Conservation (phyloP, 2,797 vertebrate genomes). For the Pangasius krempfi region DNA sequence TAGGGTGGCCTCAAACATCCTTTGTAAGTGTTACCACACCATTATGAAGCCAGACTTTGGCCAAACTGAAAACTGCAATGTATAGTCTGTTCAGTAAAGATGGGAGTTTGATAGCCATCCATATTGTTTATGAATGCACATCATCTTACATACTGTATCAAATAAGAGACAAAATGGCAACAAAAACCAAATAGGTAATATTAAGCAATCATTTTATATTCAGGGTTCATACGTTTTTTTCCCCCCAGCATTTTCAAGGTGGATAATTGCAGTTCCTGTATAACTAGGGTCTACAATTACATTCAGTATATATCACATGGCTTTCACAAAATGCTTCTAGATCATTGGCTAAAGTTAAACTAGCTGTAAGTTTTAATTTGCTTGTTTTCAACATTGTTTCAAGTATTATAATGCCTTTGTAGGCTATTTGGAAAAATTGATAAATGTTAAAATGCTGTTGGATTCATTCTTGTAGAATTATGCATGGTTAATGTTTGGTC, state of each 20-base stretch:
- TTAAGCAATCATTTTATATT: slow-evolving; percentile 11
- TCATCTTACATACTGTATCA: background rate
- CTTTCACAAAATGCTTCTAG: background rate
- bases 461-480: background rate
- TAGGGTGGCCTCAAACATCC: background rate
- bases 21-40: background rate
- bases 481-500: background rate
- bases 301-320: background rate
- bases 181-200: background rate
- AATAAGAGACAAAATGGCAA: background rate
- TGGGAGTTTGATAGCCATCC: background rate
- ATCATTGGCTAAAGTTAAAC: background rate
- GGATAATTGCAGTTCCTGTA: background rate
- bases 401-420: background rate
- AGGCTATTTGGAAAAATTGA: background rate
- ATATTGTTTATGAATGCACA: background rate
- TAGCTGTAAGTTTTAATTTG: background rate
- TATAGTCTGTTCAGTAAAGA: background rate
- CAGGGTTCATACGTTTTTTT: background rate
- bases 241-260: background rate
- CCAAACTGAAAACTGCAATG: background rate
- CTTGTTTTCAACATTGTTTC: background rate
- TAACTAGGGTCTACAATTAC: background rate
- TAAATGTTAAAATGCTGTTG: background rate
- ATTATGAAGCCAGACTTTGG: background rate